Conservation (phyloP, 2,888 invertebrate species). For the Latheticus oryzae region DNA sequence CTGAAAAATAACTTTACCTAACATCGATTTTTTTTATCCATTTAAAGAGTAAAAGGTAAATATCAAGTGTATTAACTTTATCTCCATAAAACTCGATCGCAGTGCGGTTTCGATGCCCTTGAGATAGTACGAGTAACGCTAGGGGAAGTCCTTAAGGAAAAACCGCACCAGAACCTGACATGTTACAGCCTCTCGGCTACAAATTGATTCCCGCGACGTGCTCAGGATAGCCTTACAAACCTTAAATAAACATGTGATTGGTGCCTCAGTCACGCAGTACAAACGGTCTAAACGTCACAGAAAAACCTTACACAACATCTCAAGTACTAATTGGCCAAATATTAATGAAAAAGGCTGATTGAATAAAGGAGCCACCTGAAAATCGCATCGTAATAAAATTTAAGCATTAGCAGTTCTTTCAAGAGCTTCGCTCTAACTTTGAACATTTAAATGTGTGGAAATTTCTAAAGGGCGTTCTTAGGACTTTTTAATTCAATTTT, state of each 20-base stretch:
- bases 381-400: conserved; percentile 46
- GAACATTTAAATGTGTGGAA: conserved; percentile 48
- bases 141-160: conserved; percentile 20
- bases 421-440: conserved; percentile 42
- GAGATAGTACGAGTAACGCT: conserved; percentile 24
- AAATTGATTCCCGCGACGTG: conserved; percentile 50
- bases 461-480: conserved; percentile 47
- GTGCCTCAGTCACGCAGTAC: conserved; percentile 46
- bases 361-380: conserved; percentile 42
- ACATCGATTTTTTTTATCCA: too few species aligned
- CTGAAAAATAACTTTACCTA: too few species aligned
- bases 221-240: conserved; percentile 31
- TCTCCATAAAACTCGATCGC: conserved; percentile 19
- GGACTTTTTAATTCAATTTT: conserved; percentile 50
- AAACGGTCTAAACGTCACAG: conserved; percentile 30
- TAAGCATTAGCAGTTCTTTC: conserved; percentile 45
- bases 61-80: conserved; percentile 13
- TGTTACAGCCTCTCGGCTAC: conserved; percentile 48
- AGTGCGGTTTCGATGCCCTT: conserved; percentile 23
- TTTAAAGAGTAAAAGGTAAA: too few species aligned
- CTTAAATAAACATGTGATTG: conserved; percentile 51
- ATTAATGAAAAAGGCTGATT: conserved; percentile 15
- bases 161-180: conserved; percentile 42
- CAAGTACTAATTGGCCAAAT: conserved; percentile 13
- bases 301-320: conserved; percentile 23